phyloP scores from a whole-genome alignment of 2,888 invertebrate species.

The Temnothorax rugatulus region DNA sequence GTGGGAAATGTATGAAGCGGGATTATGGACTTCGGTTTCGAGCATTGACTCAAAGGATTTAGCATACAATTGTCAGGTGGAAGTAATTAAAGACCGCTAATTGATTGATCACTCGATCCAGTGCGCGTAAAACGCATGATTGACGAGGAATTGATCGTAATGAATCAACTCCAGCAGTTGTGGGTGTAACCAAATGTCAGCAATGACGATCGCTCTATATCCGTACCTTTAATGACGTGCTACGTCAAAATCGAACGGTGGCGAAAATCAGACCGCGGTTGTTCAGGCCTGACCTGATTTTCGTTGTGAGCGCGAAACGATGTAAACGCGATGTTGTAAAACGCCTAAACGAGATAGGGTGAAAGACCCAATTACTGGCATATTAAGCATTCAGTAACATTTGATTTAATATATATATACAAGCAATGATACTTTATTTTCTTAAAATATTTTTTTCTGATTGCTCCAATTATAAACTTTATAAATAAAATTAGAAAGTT shows the following conservation, averaged over 20 bases:
- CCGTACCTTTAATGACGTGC: conserved; percentile 68
- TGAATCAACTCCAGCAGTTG: conserved; percentile 32
- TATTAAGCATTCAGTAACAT: no score
- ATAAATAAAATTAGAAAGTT: no score
- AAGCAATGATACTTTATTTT: no score
- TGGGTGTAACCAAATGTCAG: conserved; percentile 49
- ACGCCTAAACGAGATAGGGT: conserved; percentile 43
- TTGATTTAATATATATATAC: no score
- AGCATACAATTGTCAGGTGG: conserved; percentile 3
- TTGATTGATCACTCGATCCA: conserved; percentile 30
- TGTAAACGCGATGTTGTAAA: conserved; percentile 63
- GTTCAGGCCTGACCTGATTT: conserved; percentile 70
- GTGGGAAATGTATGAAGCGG: background rate
- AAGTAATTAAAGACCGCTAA: conserved; percentile 38
- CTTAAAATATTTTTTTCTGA: no score
- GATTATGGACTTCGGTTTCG: background rate
- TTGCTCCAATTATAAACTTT: no score
- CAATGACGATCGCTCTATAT: conserved; percentile 66
- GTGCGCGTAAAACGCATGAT: background rate
- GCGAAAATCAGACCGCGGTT: conserved; percentile 57
- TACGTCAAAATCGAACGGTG: conserved; percentile 68
- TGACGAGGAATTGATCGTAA: conserved; percentile 25
- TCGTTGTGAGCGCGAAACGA: conserved; percentile 58
- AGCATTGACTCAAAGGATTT: conserved; percentile 31
- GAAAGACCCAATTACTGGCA: no score